Evolutionary conservation across 2,797 vertebrate genomes (phyloP).

Genomic region (Sebastes trivittatus): DNA sequence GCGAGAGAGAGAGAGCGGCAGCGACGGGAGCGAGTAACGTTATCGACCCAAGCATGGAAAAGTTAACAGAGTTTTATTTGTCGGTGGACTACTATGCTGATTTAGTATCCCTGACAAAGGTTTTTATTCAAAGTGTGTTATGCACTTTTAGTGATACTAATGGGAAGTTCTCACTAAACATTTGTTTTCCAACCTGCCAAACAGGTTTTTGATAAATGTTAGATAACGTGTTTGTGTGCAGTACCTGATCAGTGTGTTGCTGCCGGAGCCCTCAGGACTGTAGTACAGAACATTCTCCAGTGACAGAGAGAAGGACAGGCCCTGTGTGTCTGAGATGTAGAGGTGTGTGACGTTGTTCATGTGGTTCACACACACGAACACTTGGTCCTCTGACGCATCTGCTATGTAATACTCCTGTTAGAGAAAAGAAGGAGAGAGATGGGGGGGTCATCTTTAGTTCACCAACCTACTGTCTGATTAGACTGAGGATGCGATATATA

Average conservation of each 20-base stretch:
- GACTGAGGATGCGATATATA: not conserved
- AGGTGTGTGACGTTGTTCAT: slow-evolving; percentile 92
- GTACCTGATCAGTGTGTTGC: slow-evolving; percentile 94
- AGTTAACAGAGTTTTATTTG: no score
- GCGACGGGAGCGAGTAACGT: fast-evolving
- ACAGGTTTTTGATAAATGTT: not conserved
- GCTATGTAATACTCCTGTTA: slow-evolving; percentile 95
- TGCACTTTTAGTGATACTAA: not conserved
- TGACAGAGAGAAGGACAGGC: slow-evolving; percentile 93
- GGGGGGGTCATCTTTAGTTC: not conserved
- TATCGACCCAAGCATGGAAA: no score
- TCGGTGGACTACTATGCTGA: not conserved
- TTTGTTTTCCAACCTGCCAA: not conserved
- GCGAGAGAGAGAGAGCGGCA: no score
- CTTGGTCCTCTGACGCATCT: slow-evolving; percentile 96
- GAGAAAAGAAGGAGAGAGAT: not conserved
- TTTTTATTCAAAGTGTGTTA: not conserved
- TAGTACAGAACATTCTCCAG: slow-evolving; percentile 94
- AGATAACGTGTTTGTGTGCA: not conserved
- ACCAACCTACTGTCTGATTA: not conserved
- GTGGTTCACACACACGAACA: slow-evolving; percentile 97
- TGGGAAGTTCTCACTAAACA: not conserved
- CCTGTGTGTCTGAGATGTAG: slow-evolving; percentile 96
- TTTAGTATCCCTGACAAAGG: not conserved
- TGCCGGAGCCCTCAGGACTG: slow-evolving; percentile 92